Evolutionary conservation across 1,140 invertebrate genomes (phyloP), one percentile per base, ranked within the genome.

Genomic region (Drosophila persimilis): DNA sequence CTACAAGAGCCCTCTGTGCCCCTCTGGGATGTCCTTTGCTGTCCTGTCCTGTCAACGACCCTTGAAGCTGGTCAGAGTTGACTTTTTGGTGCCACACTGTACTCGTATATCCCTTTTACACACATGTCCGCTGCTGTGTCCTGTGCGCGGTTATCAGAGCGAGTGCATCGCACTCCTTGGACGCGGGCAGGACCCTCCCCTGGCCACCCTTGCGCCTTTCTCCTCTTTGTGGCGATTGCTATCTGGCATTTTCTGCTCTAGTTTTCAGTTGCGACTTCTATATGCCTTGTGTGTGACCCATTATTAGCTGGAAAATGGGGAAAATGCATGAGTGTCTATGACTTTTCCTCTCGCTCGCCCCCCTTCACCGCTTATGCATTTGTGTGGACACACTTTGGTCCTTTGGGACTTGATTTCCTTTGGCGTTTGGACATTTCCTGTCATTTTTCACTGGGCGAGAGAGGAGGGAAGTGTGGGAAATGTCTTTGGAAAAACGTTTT

Each of bases 361-460:
- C 59, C 63, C 35, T 51, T 22, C 54, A n/a, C 17, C 22, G 29
- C 39, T 15, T 62, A 45, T 48, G 53, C 61, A 20, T 61, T 26
- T 73, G 41, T 63, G 62, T 75, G 66, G 20, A 20, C 20, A 20
- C 61, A 67, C 61, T 63, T 77, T 55, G 69, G 73, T 88, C 73
- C 83, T 88, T 74, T 75, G 83, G 77, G 83, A 81, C 73, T 83
- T 81, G 81, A 88, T 88, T 88, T 88, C 57, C 74, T 69, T 54
- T 15, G 57, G 26, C 31, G 22, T 66, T 13, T 75, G 78, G 58
- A 75, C 79, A 79, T 83, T 88, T 88, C 84, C 83, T 89, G 84
- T 77, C 73, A 79, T 79, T 88, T 88, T 64, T 86, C 83, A 88
- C 55, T 73, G 54, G 47, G 47, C 70, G 54, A 9, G 29, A 29